phyloP scores from a whole-genome alignment of 1,140 invertebrate genomes.

The Archivesica marissinica region DNA sequence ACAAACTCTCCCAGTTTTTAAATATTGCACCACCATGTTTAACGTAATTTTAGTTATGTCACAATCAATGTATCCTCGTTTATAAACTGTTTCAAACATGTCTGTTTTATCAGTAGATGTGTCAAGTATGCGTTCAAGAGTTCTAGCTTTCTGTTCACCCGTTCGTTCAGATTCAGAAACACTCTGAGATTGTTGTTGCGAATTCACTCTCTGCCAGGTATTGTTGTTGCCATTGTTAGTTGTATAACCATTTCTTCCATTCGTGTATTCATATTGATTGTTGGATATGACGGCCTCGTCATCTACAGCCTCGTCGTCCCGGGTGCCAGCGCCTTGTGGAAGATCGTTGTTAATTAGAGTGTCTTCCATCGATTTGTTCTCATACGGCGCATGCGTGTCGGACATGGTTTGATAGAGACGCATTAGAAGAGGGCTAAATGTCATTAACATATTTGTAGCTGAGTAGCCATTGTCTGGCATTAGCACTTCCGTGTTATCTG shows the following conservation, averaged over 20 bases:
- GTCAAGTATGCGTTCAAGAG: neutral
- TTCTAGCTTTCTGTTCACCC: neutral
- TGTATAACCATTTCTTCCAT: neutral
- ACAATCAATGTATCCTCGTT: neutral
- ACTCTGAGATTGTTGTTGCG: neutral
- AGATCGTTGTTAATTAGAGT: too few relatives aligned
- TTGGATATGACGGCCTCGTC: too few relatives aligned
- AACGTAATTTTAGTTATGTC: neutral
- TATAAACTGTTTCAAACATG: neutral
- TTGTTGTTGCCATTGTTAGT: neutral
- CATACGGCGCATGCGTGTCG: too few relatives aligned
- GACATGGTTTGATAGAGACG: too few relatives aligned
- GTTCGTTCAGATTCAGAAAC: neutral
- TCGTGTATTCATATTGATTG: too few relatives aligned
- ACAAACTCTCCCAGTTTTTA: neutral
- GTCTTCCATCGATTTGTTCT: too few relatives aligned
- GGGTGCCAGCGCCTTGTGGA: too few relatives aligned
- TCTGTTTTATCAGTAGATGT: neutral
- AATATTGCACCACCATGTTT: constrained; percentile 3
- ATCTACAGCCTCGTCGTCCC: too few relatives aligned
- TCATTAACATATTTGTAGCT: too few relatives aligned
- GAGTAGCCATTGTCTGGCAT: too few relatives aligned
- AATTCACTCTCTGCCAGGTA: neutral
- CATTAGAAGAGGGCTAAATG: too few relatives aligned
- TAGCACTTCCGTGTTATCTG: too few relatives aligned